Base-by-base conservation (phyloP, 2,797 vertebrate species). In the Brachyalestes nurse region DNA sequence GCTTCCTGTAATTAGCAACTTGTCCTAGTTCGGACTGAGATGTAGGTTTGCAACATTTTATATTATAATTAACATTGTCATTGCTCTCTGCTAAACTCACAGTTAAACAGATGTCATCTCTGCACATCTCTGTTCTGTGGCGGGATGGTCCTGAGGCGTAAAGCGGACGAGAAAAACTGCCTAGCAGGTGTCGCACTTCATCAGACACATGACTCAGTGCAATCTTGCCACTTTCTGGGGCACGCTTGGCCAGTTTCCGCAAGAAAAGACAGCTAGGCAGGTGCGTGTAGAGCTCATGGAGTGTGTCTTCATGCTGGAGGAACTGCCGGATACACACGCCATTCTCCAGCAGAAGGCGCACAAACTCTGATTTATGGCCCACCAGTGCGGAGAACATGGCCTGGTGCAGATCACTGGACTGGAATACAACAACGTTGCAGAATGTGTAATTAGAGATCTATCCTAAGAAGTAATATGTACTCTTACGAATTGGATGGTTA, bases 341-440 rank as follows among this genome's bases (percentile, higher is more conserved):
- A 2, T 97, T 96, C 88, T 98, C 98, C 90, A 99, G 91, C 85
- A 99, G 95, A 38, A 99, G 95, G 83, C 91, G 95, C 85, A 98
- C 96, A 83, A 99, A 99, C 83, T 96, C 91, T 0, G 97, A 95
- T 87, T 97, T 98, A 92, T 97, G 94, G 82, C 95, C 92, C 53
- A 96, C 92, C 83, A 99, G 93, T 13, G 98, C 97, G 0, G 95
- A 96, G 14, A 92, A 91, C 97, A 98, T 97, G 88, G 95, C 91
- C 0, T 93, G 90, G 82, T 98, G 95, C 64, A 99, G 96, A 86
- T 98, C 96, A 78, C 91, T 87, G 23, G 97, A 95, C 98, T 99
- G 84, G 55, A 21, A 79, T 49, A 79, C 21, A 77, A 34, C 9
- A 77, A 1, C 10, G 64, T 21, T 19, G 14, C 34, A 53, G 16